Conservation (phyloP, 2,888 invertebrate genomes). For the Cephus sareptanus region DNA sequence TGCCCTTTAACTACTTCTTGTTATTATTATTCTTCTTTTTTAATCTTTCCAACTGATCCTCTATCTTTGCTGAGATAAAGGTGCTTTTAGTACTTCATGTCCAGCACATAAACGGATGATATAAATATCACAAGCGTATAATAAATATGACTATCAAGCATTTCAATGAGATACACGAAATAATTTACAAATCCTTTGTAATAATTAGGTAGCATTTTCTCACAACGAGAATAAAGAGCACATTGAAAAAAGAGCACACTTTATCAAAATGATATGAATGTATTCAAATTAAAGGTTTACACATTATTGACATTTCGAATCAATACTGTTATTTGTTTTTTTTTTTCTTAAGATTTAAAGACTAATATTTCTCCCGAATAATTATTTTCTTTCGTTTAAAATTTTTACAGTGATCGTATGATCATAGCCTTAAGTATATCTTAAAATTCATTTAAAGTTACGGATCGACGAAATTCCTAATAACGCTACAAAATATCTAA, state of each 20-base stretch:
- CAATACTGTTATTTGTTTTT: too few relatives aligned
- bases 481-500: not conserved
- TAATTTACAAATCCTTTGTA: not conserved
- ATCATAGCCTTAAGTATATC: not conserved
- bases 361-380: too few relatives aligned
- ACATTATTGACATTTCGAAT: too few relatives aligned
- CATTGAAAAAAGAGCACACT: not conserved
- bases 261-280: not conserved
- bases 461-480: not conserved
- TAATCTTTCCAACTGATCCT: not conserved
- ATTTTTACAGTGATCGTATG: too few relatives aligned
- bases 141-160: not conserved
- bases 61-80: not conserved
- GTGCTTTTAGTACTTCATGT: not conserved
- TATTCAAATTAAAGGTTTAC: not conserved
- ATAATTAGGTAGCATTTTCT: not conserved
- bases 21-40: constrained; percentile 10
- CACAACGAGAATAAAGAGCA: not conserved
- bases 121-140: not conserved
- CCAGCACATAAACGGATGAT: not conserved
- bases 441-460: not conserved
- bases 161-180: not conserved
- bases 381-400: too few relatives aligned
- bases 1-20: constrained; percentile 20
- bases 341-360: too few relatives aligned